Conservation (phyloP, 2,797 vertebrate genomes). For the Poliocrania exsul region DNA sequence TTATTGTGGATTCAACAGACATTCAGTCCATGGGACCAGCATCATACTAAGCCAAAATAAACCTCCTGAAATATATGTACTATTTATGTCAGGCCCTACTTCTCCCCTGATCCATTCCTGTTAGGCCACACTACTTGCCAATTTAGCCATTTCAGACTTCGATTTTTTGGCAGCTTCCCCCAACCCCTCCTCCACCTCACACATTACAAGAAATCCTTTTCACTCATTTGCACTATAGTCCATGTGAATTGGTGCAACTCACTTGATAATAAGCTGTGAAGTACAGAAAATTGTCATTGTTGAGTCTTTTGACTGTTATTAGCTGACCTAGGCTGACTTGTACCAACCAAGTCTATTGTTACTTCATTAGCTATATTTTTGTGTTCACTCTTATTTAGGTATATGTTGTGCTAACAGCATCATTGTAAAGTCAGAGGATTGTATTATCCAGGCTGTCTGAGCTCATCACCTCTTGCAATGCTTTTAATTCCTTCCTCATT, state of each 20-base stretch:
- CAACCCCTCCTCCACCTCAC: not conserved
- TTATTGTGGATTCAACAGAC: slow-evolving; percentile 19
- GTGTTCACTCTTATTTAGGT: not conserved
- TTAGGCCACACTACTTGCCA: not conserved
- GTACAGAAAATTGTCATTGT: not conserved
- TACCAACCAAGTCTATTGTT: not conserved
- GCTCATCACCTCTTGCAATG: not conserved
- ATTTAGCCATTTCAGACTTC: not conserved
- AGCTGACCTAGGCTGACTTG: not conserved
- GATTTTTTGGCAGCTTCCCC: slow-evolving; percentile 1
- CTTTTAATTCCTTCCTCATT: slow-evolving; percentile 38
- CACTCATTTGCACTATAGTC: not conserved
- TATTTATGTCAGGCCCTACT: slow-evolving; percentile 15
- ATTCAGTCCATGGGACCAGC: not conserved
- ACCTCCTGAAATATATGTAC: slow-evolving; percentile 21
- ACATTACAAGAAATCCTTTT: not conserved
- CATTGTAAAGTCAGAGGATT: not conserved
- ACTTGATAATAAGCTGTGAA: not conserved
- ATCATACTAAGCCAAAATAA: slow-evolving; percentile 11
- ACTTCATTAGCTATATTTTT: not conserved
- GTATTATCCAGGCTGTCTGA: slow-evolving; percentile 4
- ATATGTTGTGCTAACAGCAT: not conserved
- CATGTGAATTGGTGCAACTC: not conserved
- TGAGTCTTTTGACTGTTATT: not conserved
- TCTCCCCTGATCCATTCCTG: slow-evolving; percentile 14